Evolutionary conservation across 1,140 invertebrate genomes (phyloP).

Genomic region (Hycleus cichorii): DNA sequence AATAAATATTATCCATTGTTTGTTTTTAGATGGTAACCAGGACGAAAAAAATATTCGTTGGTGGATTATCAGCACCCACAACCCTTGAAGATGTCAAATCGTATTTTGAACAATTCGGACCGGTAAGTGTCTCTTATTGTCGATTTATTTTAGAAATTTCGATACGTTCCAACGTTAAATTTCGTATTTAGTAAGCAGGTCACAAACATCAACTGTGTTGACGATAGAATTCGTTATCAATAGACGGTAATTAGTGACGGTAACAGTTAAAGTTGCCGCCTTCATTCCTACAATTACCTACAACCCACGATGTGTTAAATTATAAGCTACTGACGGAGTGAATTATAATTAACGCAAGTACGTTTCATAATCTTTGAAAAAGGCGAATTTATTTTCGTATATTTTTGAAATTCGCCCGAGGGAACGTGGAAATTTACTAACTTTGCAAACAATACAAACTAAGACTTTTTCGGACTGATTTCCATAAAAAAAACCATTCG

Average conservation of each 20-base stretch:
- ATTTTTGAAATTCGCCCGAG: no score
- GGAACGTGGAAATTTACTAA: no score
- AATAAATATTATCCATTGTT: slow-evolving; percentile 19
- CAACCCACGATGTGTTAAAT: neutral
- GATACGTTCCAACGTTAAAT: slow-evolving; percentile 9
- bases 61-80: slow-evolving; percentile 96
- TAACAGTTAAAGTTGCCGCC: neutral
- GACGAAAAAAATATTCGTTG: slow-evolving; percentile 99
- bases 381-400: no score
- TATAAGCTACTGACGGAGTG: slow-evolving; percentile 5
- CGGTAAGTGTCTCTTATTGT: slow-evolving; percentile 65
- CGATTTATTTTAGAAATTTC: neutral
- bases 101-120: slow-evolving; percentile 99
- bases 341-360: neutral
- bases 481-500: no score
- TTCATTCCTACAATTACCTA: no score
- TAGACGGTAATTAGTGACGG: slow-evolving; percentile 6
- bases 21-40: slow-evolving; percentile 95
- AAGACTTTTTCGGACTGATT: no score
- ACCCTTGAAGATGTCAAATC: slow-evolving; percentile 99
- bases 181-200: slow-evolving; percentile 11
- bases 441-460: no score
- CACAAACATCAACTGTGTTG: neutral
- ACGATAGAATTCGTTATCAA: slow-evolving; percentile 2
- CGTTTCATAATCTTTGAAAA: neutral